These are phyloP conservation scores for Phortica variegata DNA, from an alignment of 1,140 invertebrate species.

Conservation along the genomic window DNA sequence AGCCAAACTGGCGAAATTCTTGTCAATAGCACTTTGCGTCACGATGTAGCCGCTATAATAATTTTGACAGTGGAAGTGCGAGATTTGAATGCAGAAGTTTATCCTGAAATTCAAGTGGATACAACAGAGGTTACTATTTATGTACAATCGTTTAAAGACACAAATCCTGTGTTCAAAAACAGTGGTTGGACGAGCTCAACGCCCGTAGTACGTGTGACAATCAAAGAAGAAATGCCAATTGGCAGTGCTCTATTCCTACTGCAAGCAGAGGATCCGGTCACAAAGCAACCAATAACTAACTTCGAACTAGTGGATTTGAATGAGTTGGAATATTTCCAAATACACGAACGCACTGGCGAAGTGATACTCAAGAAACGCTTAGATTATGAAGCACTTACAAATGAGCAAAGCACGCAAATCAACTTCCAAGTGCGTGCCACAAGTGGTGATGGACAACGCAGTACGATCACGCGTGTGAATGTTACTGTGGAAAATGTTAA, in stretches of 20 bases:
- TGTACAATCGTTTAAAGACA: constrained; percentile 76
- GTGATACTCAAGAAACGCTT: constrained; percentile 70
- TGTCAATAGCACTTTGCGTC: constrained; percentile 70
- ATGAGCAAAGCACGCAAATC: constrained; percentile 63
- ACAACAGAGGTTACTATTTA: constrained; percentile 74
- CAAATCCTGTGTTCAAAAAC: constrained; percentile 76
- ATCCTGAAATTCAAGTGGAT: constrained; percentile 68
- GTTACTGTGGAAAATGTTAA: constrained; percentile 76
- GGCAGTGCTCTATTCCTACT: constrained; percentile 74
- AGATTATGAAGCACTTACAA: constrained; percentile 70
- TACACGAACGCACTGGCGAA: constrained; percentile 68
- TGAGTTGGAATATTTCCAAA: constrained; percentile 58
- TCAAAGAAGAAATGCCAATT: constrained; percentile 77
- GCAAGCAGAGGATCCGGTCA: constrained; percentile 72
- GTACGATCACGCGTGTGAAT: constrained; percentile 67
- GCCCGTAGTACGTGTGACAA: constrained; percentile 66
- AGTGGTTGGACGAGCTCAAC: constrained; percentile 68
- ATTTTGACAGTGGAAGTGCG: constrained; percentile 73
- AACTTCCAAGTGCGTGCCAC: constrained; percentile 72
- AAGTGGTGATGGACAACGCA: constrained; percentile 67
- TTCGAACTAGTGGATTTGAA: constrained; percentile 61
- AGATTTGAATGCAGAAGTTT: constrained; percentile 70
- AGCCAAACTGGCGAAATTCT: constrained; percentile 69
- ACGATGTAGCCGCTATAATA: constrained; percentile 78
- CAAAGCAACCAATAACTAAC: constrained; percentile 64